Evolutionary conservation across 2,113 vertebrate genomes (phyloP).

Genomic region (Acrocephalus kingi): DNA sequence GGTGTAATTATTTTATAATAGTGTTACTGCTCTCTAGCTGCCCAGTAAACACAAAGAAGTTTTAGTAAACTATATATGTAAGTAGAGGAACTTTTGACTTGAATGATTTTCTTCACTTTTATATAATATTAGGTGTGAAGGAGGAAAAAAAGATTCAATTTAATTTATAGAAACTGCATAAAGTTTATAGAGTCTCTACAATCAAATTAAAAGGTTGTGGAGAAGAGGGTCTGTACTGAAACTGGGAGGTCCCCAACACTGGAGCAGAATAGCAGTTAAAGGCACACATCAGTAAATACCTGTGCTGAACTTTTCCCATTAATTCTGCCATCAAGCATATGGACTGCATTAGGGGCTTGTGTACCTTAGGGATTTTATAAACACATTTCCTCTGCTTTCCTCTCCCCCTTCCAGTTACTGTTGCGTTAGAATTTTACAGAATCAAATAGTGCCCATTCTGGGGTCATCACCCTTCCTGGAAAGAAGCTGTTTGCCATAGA

Average conservation of each 20-base stretch:
- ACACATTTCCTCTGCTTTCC: neutral
- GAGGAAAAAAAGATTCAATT: constrained; percentile 61
- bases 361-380: constrained; percentile 24
- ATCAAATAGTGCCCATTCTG: neutral
- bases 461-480: neutral
- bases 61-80: constrained; percentile 12
- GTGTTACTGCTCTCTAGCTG: constrained; percentile 57
- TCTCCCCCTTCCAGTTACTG: neutral
- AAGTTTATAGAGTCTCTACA: constrained; percentile 74
- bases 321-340: neutral
- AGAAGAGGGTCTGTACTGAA: neutral
- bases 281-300: constrained; percentile 20
- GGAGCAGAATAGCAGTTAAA: neutral
- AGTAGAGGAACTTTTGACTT: constrained; percentile 42
- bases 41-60: constrained; percentile 51
- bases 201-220: neutral
- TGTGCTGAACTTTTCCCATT: neutral
- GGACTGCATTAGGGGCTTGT: constrained; percentile 15
- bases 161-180: constrained; percentile 73
- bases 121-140: constrained; percentile 60
- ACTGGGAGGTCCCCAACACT: constrained; percentile 12
- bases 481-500: neutral
- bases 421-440: neutral
- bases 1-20: constrained; percentile 62
- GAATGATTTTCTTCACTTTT: constrained; percentile 64